Base-by-base conservation (phyloP, 2,888 invertebrate species). In the Augochlorella aurata region DNA sequence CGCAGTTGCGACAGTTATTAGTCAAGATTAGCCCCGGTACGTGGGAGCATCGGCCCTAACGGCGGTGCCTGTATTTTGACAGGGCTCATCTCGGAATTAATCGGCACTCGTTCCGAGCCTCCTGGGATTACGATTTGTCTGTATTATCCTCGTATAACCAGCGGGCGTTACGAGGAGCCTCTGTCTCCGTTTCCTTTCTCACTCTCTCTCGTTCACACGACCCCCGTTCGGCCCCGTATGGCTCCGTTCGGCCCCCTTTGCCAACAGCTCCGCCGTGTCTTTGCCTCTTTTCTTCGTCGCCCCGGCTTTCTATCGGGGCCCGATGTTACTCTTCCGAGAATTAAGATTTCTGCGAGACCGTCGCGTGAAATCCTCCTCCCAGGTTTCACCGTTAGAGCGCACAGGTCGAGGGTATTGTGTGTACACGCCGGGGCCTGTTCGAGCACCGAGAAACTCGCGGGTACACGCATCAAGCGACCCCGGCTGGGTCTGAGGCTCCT, bases 31-130 rank as follows among this genome's bases (percentile, higher is more conserved):
- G 87, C 88, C 84, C 80, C 83, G 77, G 75, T 81, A 77, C 76
- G 79, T 77, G 88, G 84, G 83, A 88, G 85, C 83, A 79, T 74
- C 81, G 87, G 69, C 74, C 83, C 81, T 81, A 82, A 79, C 84
- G 84, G 77, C 70, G 88, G 50, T 88, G 89, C 85, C 89, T 91
- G 90, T 92, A 91, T 92, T 92, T 92, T 92, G 91, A 92, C 91
- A 91, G 86, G 91, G 92, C 92, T 93, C 92, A 92, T 92, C 93
- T 92, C 76, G 84, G 88, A 92, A 93, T 92, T 92, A 93, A 92
- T 93, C 90, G 92, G 87, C 82, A 86, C 91, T 90, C 90, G 90
- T 92, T 91, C 89, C 89, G 90, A 87, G 89, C 81, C 86, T 77
- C 83, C 81, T 24, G 85, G 92, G 93, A 93, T 93, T 92, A 93